Conservation (phyloP, 2,113 vertebrate species). For the Macaca mulatta region DNA sequence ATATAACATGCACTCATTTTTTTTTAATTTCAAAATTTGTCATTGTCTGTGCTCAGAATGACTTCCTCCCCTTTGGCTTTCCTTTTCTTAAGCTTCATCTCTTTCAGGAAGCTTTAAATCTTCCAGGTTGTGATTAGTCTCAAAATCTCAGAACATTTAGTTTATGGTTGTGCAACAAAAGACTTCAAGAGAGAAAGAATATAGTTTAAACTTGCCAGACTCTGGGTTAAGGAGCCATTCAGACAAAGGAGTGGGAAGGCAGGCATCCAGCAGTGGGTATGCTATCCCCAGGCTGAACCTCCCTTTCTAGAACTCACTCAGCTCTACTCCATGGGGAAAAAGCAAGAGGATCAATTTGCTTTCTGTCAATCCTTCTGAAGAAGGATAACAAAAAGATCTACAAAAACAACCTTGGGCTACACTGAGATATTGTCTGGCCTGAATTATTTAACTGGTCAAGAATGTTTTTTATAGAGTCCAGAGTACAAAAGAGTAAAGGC, state of each 20-base stretch:
- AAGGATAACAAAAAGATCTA: background rate
- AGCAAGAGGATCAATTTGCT: background rate
- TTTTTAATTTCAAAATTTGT: background rate
- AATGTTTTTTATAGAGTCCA: background rate
- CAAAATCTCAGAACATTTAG: background rate
- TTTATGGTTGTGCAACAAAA: background rate
- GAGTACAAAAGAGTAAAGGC: background rate
- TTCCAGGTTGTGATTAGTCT: background rate
- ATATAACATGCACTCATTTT: background rate
- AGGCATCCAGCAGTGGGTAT: accelerated
- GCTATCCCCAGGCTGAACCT: background rate
- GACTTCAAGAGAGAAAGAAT: background rate
- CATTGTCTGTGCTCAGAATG: background rate
- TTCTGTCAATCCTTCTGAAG: background rate
- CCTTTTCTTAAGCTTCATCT: background rate
- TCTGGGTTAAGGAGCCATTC: background rate
- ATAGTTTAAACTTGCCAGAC: background rate
- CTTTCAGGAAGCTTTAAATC: background rate
- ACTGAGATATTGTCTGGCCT: background rate
- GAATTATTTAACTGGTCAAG: background rate
- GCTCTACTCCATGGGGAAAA: background rate
- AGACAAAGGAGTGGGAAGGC: background rate
- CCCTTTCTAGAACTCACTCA: accelerated
- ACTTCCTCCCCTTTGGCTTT: background rate
- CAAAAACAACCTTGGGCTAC: background rate